phyloP scores from a whole-genome alignment of 2,888 invertebrate genomes.

The Myathropa florea region DNA sequence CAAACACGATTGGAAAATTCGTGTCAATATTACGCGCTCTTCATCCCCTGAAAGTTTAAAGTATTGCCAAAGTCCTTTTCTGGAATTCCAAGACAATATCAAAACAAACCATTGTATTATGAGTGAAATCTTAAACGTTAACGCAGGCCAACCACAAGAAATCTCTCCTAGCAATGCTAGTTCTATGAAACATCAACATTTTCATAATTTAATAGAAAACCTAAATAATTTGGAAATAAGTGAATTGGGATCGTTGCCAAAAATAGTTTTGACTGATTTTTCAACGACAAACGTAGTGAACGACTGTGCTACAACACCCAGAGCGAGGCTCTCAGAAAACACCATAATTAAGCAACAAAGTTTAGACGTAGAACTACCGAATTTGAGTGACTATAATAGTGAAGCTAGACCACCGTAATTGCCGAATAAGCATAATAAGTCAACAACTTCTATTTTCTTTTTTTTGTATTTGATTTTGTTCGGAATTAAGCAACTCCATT shows the following conservation, averaged over 20 bases:
- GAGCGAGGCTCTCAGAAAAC: slow-evolving; percentile 12
- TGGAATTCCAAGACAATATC: slow-evolving; percentile 23
- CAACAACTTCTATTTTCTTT: neutral
- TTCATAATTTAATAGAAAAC: slow-evolving; percentile 77
- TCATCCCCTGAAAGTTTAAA: slow-evolving; percentile 41
- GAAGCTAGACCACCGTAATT: slow-evolving; percentile 78
- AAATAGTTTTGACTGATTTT: slow-evolving; percentile 78
- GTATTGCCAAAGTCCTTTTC: slow-evolving; percentile 33
- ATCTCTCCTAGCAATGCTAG: slow-evolving; percentile 45
- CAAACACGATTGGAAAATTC: slow-evolving; percentile 72
- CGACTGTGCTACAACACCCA: slow-evolving; percentile 24
- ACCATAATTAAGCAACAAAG: slow-evolving; percentile 50
- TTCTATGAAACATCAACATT: slow-evolving; percentile 65
- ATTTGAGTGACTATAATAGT: slow-evolving; percentile 71
- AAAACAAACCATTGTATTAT: slow-evolving; percentile 71
- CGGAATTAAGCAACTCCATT: slow-evolving; percentile 47
- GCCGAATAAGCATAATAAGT: neutral
- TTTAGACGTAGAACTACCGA: slow-evolving; percentile 45
- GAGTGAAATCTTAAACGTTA: slow-evolving; percentile 72
- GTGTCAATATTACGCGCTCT: slow-evolving; percentile 75
- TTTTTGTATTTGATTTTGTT: neutral
- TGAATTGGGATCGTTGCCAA: slow-evolving; percentile 75
- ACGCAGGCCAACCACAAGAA: slow-evolving; percentile 50
- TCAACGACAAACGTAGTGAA: slow-evolving; percentile 66
- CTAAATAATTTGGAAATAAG: slow-evolving; percentile 74